Evolutionary conservation across 2,113 vertebrate species (phyloP), one percentile per base, ranked within the genome.

Genomic region (Daphoenositta chrysoptera): DNA sequence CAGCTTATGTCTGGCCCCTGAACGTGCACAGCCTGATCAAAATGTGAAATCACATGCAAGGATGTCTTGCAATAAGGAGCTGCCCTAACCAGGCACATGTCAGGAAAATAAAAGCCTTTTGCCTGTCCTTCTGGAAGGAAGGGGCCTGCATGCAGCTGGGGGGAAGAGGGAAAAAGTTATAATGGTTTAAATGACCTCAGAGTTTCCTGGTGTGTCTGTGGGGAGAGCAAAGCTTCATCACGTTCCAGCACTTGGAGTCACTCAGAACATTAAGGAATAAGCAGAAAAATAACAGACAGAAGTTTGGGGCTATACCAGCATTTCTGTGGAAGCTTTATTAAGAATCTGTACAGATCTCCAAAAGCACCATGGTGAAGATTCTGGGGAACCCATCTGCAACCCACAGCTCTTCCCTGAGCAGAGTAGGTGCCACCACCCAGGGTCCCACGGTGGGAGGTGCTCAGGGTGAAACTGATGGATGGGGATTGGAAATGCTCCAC

Each of bases 181-280:
- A 91, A 90, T 60, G 47, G 79, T 76, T 77, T 48, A 90, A 94
- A 94, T 96, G 89, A 97, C 71, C 94, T 95, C 97, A 95, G 89
- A 86, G 77, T 92, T 96, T 94, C 88, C 94, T 93, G 82, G 73
- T 61, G 83, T 63, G 75, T 76, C 92, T 94, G 64, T 6, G 51
- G 80, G 92, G 93, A 93, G 33, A 70, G 42, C 45, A 86, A 64
- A 83, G 33, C 57, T 63, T 81, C 39, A 1, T 40, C 42, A 1
- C 12, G 63, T 75, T 92, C 95, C 84, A 96, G 73, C 61, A 26
- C 82, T 89, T 15, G 0, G 54, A 89, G 31, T 13, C 2, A 0
- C 80, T 76, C 42, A 66, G 28, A 89, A 33, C 42, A 85, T 94
- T 68, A 87, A 91, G 53, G 63, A 85, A 79, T 37, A 93, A 61